A percentile compares a stretch with the other conserved stretches of the same genome.
Conservation (phyloP, 1,140 invertebrate species). For the Probaryconus sp. region DNA sequence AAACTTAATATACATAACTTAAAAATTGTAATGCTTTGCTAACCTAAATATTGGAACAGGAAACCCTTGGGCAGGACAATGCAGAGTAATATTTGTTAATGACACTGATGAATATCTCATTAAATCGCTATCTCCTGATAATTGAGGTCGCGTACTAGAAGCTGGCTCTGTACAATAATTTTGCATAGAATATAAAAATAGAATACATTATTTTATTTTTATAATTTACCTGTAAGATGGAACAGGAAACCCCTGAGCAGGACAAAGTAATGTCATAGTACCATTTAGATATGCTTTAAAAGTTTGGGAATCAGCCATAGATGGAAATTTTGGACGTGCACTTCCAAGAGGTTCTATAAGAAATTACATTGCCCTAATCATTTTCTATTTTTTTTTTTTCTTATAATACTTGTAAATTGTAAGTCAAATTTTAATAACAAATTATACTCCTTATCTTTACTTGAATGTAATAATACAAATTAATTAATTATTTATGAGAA, state of each 20-base stretch:
- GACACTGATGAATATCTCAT: slow-evolving; percentile 68
- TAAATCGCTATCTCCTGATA: slow-evolving; percentile 74
- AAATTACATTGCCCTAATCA: not conserved
- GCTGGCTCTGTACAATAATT: slow-evolving; percentile 77
- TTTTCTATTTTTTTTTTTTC: not conserved
- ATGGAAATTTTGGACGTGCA: slow-evolving; percentile 76
- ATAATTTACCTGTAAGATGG: slow-evolving; percentile 81
- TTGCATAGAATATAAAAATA: slow-evolving; percentile 50
- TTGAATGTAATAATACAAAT: too few species aligned
- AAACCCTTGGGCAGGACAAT: slow-evolving; percentile 81
- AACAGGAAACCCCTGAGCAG: slow-evolving; percentile 83
- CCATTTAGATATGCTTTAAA: slow-evolving; percentile 72
- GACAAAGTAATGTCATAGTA: slow-evolving; percentile 80
- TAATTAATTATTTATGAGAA: too few species aligned
- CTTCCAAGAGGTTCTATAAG: slow-evolving; percentile 74
- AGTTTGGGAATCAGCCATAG: slow-evolving; percentile 73
- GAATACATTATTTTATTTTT: slow-evolving; percentile 6
- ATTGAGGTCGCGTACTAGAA: slow-evolving; percentile 72
- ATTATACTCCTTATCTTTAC: too few species aligned
- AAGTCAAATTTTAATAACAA: too few species aligned
- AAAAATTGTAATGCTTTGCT: slow-evolving; percentile 76
- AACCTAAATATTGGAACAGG: slow-evolving; percentile 80
- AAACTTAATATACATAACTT: slow-evolving; percentile 37
- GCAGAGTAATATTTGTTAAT: slow-evolving; percentile 74
- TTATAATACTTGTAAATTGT: too few species aligned